Conservation (phyloP, 2,113 vertebrate genomes). For the Oryzias melastigma region DNA sequence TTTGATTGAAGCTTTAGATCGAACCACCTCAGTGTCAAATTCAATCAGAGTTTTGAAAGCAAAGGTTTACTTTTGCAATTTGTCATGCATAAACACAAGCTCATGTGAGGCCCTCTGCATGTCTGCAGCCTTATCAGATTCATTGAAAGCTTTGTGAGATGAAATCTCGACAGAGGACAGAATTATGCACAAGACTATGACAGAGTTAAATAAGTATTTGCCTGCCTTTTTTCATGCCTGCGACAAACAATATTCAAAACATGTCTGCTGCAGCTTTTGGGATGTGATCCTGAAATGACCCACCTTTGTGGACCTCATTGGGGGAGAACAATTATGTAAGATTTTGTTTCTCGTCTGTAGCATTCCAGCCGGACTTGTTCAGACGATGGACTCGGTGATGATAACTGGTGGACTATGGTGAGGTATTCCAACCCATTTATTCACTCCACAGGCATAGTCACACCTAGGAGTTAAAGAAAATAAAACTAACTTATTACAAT, state of each 20-base stretch:
- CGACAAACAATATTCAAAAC: constrained; percentile 3
- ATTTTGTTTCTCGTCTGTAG: constrained; percentile 14
- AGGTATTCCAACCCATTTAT: too few relatives aligned
- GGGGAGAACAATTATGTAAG: constrained; percentile 23
- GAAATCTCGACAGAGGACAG: constrained; percentile 6
- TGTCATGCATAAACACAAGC: constrained; percentile 5
- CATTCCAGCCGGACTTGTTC: too few relatives aligned
- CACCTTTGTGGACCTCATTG: constrained; percentile 12
- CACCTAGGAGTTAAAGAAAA: too few relatives aligned
- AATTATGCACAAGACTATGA: neutral
- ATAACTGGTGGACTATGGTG: too few relatives aligned
- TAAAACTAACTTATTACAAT: too few relatives aligned
- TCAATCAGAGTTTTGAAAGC: constrained; percentile 34
- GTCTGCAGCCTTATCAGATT: constrained; percentile 23
- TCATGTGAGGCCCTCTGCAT: neutral
- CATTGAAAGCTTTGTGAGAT: constrained; percentile 28
- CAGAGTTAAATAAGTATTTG: neutral
- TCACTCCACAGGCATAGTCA: too few relatives aligned
- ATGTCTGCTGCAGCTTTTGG: constrained; percentile 3
- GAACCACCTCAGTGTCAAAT: constrained; percentile 27
- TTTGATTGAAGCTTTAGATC: constrained; percentile 28
- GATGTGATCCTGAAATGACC: constrained; percentile 1
- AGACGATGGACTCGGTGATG: too few relatives aligned
- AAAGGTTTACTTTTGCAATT: constrained; percentile 20
- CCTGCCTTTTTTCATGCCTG: neutral